phyloP scores from a whole-genome alignment of 2,797 vertebrate species.

The Pyrocephalus nanus region DNA sequence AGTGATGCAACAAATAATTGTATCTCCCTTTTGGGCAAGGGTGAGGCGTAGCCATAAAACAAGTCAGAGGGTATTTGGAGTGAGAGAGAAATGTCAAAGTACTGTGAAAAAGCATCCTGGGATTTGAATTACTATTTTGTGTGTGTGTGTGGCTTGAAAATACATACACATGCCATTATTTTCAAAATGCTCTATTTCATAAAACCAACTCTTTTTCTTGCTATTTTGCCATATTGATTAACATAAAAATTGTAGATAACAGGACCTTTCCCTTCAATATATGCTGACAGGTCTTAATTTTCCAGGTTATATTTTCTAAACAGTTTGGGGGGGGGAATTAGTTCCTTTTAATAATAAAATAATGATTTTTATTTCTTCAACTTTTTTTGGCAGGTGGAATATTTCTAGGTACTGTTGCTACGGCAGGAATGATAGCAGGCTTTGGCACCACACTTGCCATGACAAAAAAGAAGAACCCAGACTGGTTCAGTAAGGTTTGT shows the following conservation, averaged over 20 bases:
- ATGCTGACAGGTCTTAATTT: background rate
- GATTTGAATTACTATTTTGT: background rate
- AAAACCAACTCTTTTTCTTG: background rate
- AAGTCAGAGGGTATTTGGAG: background rate
- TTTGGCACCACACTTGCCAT: slow-evolving; percentile 89
- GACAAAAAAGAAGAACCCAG: slow-evolving; percentile 90
- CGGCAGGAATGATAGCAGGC: slow-evolving; percentile 87
- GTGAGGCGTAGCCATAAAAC: background rate
- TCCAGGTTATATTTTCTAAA: background rate
- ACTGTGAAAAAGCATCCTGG: background rate
- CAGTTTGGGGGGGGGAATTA: accelerated
- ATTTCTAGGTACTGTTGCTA: slow-evolving; percentile 86
- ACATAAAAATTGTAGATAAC: background rate
- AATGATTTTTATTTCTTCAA: background rate
- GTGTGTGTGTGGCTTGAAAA: background rate
- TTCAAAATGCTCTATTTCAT: background rate
- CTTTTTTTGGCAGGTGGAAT: slow-evolving; percentile 81
- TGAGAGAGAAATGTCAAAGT: background rate
- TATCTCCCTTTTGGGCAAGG: background rate
- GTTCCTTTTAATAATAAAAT: background rate
- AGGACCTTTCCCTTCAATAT: background rate
- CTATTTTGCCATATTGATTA: background rate
- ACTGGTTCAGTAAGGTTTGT: slow-evolving; percentile 92
- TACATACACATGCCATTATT: background rate
- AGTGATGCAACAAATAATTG: background rate